These are phyloP conservation scores for Spodoptera litura DNA, from an alignment of 1,140 invertebrate species.

Conservation along the genomic window DNA sequence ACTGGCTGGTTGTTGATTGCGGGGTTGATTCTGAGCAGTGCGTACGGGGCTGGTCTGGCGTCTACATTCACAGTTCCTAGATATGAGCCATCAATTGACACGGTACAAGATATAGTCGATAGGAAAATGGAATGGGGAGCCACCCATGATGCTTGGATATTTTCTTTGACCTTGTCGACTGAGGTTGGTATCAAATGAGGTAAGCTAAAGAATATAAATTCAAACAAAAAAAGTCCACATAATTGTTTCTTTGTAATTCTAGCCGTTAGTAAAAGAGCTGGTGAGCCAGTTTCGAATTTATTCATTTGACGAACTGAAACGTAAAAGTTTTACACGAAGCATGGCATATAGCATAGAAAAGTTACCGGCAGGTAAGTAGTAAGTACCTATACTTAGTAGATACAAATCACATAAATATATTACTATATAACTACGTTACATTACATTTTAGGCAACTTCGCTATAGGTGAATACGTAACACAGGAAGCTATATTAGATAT, in stretches of 20 bases:
- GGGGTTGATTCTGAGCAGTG: slow-evolving; percentile 83
- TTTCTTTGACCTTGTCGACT: slow-evolving; percentile 81
- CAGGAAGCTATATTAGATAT: slow-evolving; percentile 82
- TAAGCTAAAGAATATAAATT: no score
- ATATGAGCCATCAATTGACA: slow-evolving; percentile 85
- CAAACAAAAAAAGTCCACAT: no score
- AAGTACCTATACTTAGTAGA: no score
- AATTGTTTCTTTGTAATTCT: slow-evolving; percentile 49
- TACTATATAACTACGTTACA: not conserved
- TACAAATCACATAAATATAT: not conserved
- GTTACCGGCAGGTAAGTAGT: slow-evolving; percentile 83
- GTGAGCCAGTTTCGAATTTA: slow-evolving; percentile 79
- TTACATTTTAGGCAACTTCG: slow-evolving; percentile 81
- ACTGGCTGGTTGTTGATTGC: slow-evolving; percentile 80
- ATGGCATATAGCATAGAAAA: slow-evolving; percentile 86
- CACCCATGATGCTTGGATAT: slow-evolving; percentile 87
- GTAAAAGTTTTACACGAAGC: slow-evolving; percentile 75
- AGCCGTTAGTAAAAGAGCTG: slow-evolving; percentile 79
- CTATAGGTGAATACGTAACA: slow-evolving; percentile 86
- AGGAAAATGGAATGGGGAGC: slow-evolving; percentile 86
- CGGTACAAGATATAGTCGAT: slow-evolving; percentile 83
- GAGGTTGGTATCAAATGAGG: slow-evolving; percentile 65
- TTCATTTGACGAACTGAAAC: slow-evolving; percentile 73
- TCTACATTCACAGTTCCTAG: slow-evolving; percentile 87
- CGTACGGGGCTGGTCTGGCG: slow-evolving; percentile 86